Percentiles rank a stretch among this genome's conserved stretches.
phyloP scores from a whole-genome alignment of 1,140 invertebrate genomes.

The Heliconius nattereri region DNA sequence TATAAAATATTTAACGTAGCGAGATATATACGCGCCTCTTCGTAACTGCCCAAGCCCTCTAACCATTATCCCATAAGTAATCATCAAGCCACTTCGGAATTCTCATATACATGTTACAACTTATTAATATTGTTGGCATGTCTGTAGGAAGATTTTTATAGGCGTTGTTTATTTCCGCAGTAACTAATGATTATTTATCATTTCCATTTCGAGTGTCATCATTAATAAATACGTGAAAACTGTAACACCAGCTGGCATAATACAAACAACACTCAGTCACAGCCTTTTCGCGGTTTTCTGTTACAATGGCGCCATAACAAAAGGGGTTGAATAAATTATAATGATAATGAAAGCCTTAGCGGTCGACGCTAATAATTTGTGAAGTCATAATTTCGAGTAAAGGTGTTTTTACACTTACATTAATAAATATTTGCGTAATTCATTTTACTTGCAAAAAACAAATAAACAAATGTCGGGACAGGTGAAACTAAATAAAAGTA shows the following conservation, averaged over 20 bases:
- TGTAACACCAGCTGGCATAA: constrained; percentile 8
- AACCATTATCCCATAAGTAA: too few relatives aligned
- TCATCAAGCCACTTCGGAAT: too few relatives aligned
- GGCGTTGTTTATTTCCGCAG: too few relatives aligned
- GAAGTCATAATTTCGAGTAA: constrained; percentile 7
- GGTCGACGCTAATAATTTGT: constrained; percentile 33
- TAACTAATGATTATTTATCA: neutral
- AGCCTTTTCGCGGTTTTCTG: constrained; percentile 24
- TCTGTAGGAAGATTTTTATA: too few relatives aligned
- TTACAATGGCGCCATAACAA: constrained; percentile 32
- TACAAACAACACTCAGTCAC: constrained; percentile 17
- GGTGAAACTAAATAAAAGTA: too few relatives aligned
- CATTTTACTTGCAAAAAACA: too few relatives aligned
- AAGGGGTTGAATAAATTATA: constrained; percentile 39
- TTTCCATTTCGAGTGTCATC: neutral
- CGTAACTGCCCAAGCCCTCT: too few relatives aligned
- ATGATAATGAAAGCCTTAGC: constrained; percentile 34
- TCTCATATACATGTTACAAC: too few relatives aligned
- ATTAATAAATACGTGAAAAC: neutral
- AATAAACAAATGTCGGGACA: too few relatives aligned
- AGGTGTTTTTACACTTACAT: constrained; percentile 2
- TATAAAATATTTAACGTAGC: too few relatives aligned
- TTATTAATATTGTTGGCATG: too few relatives aligned
- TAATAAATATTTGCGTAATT: neutral
- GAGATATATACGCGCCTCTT: too few relatives aligned